Base-by-base conservation (phyloP, 2,888 invertebrate genomes). In the Venusia cambrica region DNA sequence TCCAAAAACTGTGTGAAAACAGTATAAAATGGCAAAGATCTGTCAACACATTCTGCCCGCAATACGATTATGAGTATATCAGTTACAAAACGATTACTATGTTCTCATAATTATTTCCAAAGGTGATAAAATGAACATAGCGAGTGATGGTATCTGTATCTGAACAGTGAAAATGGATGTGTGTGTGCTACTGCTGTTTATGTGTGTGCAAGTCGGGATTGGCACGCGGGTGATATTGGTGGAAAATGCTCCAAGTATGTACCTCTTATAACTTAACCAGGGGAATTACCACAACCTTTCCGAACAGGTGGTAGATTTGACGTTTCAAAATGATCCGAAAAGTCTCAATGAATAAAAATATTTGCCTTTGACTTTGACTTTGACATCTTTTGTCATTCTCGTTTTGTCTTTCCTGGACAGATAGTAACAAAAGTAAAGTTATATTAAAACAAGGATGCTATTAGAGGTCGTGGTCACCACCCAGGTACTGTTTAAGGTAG, bases 191-290 rank as follows among this genome's bases (percentile, higher is more conserved):
- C 57, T 63, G 42, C 42, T 76, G 44, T 57, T 69, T 39, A 46
- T 76, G 26, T 73, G 61, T 61, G 45, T 77, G 54, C 68, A 54
- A 57, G 61, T 71, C 41, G 61, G 66, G 31, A 42, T 70, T 35
- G 77, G 80, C 56, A 68, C 81, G 3, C 64, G 85, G 35, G 77
- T 87, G 14, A 85, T 87, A 33, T 62, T 85, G 5, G 87, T 87
- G 60, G 85, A 87, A 54, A 85, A 87, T 69, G 87, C 87, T 14
- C 84, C 80, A 38, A 85, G 85, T 85, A 76, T 35, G 85, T 31
- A 26, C 15, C 2, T 12, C 16, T 16, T 5, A n/a, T n/a, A n/a
- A n/a, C n/a, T n/a, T n/a, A n/a, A n/a, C n/a, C n/a, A n/a, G n/a
- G n/a, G n/a, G n/a, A n/a, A n/a, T n/a, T n/a, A n/a, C n/a, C n/a